Conservation (phyloP, 2,797 vertebrate species). For the Ptychobarbus kaznakovi region DNA sequence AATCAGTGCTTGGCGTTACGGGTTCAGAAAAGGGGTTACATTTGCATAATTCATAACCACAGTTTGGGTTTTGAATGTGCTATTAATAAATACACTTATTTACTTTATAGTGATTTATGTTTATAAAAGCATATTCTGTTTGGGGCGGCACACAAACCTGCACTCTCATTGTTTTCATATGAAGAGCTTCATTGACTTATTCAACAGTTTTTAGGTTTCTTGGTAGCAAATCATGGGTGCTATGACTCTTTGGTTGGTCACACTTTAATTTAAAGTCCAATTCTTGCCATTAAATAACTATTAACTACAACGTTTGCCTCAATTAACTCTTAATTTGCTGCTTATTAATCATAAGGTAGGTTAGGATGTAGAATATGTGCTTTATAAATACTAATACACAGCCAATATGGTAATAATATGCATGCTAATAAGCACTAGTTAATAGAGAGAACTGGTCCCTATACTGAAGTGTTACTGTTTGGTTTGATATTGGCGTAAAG, state of each 20-base stretch:
- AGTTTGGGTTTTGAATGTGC: background rate
- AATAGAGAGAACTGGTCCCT: background rate
- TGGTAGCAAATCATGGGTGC: background rate
- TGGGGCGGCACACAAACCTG: background rate
- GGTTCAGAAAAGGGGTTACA: background rate
- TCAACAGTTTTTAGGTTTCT: background rate
- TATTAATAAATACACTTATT: background rate
- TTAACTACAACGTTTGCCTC: background rate
- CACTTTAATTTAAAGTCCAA: background rate
- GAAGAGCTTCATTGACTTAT: background rate
- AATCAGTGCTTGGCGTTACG: conserved; percentile 14
- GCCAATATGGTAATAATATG: background rate
- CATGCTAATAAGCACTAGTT: background rate
- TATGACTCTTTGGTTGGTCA: background rate
- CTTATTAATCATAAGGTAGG: background rate
- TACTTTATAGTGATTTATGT: background rate
- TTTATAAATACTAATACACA: background rate
- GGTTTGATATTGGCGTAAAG: background rate
- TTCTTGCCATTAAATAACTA: no score
- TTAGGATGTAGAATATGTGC: background rate
- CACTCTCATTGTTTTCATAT: background rate
- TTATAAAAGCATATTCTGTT: background rate
- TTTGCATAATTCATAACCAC: conserved; percentile 1
- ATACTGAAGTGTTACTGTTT: background rate
- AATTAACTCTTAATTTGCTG: background rate